Percentiles rank a stretch among this genome's conserved stretches.
Evolutionary conservation across 53 echinoderm and acorn worm genomes (phyloP).

Genomic region (Paracentrotus lividus): DNA sequence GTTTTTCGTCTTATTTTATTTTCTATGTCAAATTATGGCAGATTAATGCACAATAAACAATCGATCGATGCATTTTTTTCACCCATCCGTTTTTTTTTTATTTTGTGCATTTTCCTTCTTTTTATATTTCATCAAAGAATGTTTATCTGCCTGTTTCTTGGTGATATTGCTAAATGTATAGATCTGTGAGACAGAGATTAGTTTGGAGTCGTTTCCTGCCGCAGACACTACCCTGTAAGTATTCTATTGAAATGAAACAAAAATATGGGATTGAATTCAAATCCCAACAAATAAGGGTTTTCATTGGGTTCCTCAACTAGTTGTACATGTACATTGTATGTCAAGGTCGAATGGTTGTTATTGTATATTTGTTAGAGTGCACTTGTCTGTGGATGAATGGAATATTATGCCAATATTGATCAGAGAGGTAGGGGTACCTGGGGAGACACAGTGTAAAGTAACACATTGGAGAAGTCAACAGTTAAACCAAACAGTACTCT

Average conservation of each 20-base stretch:
- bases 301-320: background rate
- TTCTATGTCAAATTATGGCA: background rate
- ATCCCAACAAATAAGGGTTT: background rate
- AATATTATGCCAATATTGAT: constrained; percentile 40
- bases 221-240: background rate
- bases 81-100: no score
- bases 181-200: no score
- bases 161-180: background rate
- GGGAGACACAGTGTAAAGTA: background rate
- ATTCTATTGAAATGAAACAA: background rate
- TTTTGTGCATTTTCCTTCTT: background rate
- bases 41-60: no score
- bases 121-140: background rate
- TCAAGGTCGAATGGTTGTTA: constrained; percentile 14
- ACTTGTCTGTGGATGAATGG: constrained; percentile 18
- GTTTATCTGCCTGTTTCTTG: background rate
- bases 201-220: background rate
- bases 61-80: no score
- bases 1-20: background rate
- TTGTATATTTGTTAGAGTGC: constrained; percentile 15
- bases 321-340: no score
- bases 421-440: background rate
- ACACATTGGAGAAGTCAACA: constrained; percentile 10
- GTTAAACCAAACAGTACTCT: constrained; percentile 24
- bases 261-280: constrained; percentile 1